A percentile compares a stretch with the other conserved stretches of the same genome.
These are phyloP conservation scores for Eupithecia centaureata DNA, from an alignment of 2,888 invertebrate species.

Conservation along the genomic window DNA sequence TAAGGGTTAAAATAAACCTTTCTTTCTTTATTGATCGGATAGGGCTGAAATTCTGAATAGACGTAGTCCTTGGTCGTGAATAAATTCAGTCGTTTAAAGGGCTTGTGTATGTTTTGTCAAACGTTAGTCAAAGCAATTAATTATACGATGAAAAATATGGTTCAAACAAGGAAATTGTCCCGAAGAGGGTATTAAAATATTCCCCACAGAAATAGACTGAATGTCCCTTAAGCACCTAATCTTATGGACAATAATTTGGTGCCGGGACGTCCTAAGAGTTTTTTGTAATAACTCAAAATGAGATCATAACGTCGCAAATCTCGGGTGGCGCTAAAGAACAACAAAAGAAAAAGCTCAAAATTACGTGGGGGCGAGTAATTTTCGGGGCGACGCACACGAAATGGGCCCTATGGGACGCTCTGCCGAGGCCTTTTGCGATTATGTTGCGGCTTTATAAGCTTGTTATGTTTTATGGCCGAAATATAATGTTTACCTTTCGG, in stretches of 20 bases:
- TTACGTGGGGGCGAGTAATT: constrained; percentile 81
- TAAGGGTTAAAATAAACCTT: too few species aligned
- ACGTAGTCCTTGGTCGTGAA: too few species aligned
- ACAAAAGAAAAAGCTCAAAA: constrained; percentile 81
- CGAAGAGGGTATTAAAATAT: constrained; percentile 45
- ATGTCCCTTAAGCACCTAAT: constrained; percentile 71
- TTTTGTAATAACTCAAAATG: constrained; percentile 82
- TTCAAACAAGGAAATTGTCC: constrained; percentile 49
- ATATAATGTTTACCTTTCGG: constrained; percentile 69
- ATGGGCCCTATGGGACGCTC: constrained; percentile 74
- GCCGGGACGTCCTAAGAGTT: constrained; percentile 76
- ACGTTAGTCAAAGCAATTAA: constrained; percentile 42
- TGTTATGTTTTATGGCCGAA: constrained; percentile 79
- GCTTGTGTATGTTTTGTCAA: too few species aligned
- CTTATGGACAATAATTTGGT: constrained; percentile 75
- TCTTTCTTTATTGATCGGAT: too few species aligned
- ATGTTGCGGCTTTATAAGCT: constrained; percentile 81
- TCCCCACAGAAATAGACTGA: constrained; percentile 50
- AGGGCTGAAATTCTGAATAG: too few species aligned
- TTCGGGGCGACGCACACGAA: constrained; percentile 75
- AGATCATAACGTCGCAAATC: constrained; percentile 81
- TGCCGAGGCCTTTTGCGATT: constrained; percentile 72
- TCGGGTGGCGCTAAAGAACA: constrained; percentile 78
- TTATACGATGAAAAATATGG: constrained; percentile 43
- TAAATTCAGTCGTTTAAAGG: too few species aligned